Evolutionary conservation across 2,797 vertebrate species (phyloP), one percentile per base, ranked within the genome.

Genomic region (Cichlasoma orientale): DNA sequence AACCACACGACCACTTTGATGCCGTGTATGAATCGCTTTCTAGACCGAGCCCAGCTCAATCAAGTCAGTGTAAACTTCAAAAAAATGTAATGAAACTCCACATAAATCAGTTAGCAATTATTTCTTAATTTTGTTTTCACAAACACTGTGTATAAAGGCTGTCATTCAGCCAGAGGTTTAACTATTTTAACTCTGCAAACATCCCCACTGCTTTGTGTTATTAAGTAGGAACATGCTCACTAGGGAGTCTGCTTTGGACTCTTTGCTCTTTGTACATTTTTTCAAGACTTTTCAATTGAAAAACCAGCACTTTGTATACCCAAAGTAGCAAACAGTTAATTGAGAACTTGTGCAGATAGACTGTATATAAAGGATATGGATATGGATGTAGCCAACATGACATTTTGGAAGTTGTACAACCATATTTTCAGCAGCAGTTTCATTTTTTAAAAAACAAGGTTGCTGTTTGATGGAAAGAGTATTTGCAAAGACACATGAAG

Each of bases 1-100:
- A 88, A 47, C 76, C 70, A 33, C 56, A 54, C 12, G 18, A 29
- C 7, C 47, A 3, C 25, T n/a, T 50, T 68, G 63, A 68, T 68
- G 63, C 44, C 31, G 63, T 13, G 50, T 31, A 68, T 68, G 63
- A 68, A 68, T 50, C 18, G 27, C 63, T 68, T 50, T 68, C 0
- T 29, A 2, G 29, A 50, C 29, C 25, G 13, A 68, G 14, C 18
- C 50, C 25, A 8, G 63, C 25, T 8, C 18, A 68, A 44, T 29
- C 63, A 50, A 29, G 25, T 50, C 41, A 68, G 5, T 3, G 41
- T 50, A 29, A 68, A 6, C 61, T 68, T 66, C 3, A 9, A 52
- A 52, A 19, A 19, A 6, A 47, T 25, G 41, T 2, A 10, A 25
- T 4, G 0, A 68, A 68, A 50, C 2, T n/a, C 18, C 29, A 29